Evolutionary conservation across 1,140 invertebrate genomes (phyloP).

Genomic region (Plectrocnemia conspersa): DNA sequence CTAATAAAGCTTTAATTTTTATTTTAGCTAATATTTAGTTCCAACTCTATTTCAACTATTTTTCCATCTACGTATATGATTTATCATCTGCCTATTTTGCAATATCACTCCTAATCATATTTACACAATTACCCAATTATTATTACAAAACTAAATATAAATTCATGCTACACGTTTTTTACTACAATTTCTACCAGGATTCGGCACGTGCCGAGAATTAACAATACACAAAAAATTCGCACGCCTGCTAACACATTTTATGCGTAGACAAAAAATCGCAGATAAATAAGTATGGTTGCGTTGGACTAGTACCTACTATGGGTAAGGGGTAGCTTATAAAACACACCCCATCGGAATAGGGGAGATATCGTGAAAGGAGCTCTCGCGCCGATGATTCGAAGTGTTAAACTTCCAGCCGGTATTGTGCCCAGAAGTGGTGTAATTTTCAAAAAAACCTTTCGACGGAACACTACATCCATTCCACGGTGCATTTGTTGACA

Average conservation of each 20-base stretch:
- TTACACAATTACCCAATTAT: too few relatives aligned
- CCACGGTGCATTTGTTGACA: background rate
- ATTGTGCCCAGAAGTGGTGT: slow-evolving; percentile 20
- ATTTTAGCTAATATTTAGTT: too few relatives aligned
- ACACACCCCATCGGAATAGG: slow-evolving; percentile 16
- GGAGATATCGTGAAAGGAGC: slow-evolving; percentile 22
- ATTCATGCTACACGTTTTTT: too few relatives aligned
- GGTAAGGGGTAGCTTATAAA: slow-evolving; percentile 26
- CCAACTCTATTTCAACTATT: too few relatives aligned
- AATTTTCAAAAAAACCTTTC: slow-evolving; percentile 29
- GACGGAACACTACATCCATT: background rate
- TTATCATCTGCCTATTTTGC: too few relatives aligned
- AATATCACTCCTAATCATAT: too few relatives aligned
- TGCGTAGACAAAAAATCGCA: background rate
- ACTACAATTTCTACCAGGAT: too few relatives aligned
- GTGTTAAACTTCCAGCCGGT: slow-evolving; percentile 25
- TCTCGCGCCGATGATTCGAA: slow-evolving; percentile 26
- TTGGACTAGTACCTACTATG: background rate
- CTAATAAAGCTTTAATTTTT: too few relatives aligned
- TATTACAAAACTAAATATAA: too few relatives aligned
- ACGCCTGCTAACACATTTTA: slow-evolving; percentile 17
- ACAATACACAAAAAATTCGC: slow-evolving; percentile 26
- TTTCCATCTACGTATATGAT: too few relatives aligned
- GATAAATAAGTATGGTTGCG: too few relatives aligned
- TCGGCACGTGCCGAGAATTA: slow-evolving; percentile 32